Base-by-base conservation (phyloP, 2,797 vertebrate genomes). In the Erithacus rubecula region DNA sequence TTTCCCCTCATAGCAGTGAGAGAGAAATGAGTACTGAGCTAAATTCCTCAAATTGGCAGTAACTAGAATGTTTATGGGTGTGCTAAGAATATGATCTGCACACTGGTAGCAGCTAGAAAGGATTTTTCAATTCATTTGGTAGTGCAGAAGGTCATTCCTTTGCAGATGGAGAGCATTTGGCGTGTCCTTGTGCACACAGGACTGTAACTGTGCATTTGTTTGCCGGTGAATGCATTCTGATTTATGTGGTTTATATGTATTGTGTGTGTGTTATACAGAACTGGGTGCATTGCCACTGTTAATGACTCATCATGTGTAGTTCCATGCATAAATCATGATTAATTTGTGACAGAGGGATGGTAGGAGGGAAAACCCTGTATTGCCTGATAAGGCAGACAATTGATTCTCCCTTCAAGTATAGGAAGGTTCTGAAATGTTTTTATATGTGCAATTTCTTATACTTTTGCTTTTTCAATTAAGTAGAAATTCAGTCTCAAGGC, bases 21-120 rank as follows among this genome's bases (percentile, higher is more conserved):
- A 94, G 81, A 96, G 83, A 97, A 97, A 96, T 55, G 82, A 96
- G 87, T 59, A 75, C 24, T 4, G 44, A 97, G 89, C 74, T 89
- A 79, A 96, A 97, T 96, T 96, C 90, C 96, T 97, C 96, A 97
- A 93, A 75, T 47, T 97, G 96, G 97, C 96, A 97, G 96, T 89
- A 95, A 96, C 68, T 92, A 30, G 74, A 88, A 97, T 80, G 97
- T 97, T 96, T 97, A 97, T 93, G 85, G 93, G 88, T 93, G 69
- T 85, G 94, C 76, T 19, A 95, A 94, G 94, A 95, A 94, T 78
- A 92, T 94, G 95, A 97, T 95, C 94, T 96, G 95, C 87, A 88
- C 75, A 69, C 52, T 79, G 71, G 49, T 53, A 96, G 68, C 53
- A 89, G 90, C 80, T 93, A 89, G 85, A 52, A 93, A 87, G 94